Percentiles rank a stretch among this genome's conserved stretches.
These are phyloP conservation scores for Pampusana beccarii DNA, from an alignment of 2,113 vertebrate genomes.

Conservation along the genomic window DNA sequence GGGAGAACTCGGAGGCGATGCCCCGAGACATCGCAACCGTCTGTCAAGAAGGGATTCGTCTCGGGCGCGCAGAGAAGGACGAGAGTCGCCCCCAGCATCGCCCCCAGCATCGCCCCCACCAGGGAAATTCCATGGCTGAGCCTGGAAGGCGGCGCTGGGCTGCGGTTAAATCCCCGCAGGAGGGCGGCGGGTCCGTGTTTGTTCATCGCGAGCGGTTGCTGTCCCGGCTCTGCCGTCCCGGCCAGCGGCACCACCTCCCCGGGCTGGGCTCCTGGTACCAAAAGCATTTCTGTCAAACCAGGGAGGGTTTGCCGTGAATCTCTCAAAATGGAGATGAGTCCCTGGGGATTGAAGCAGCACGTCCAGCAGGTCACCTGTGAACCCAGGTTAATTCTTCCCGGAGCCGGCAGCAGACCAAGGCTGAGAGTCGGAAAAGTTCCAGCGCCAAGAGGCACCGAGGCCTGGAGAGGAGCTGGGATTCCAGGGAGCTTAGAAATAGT, in stretches of 20 bases:
- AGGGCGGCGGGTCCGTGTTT: too few relatives aligned
- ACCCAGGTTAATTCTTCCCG: background rate
- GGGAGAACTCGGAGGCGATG: background rate
- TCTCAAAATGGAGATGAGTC: background rate
- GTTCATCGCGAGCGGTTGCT: fast-evolving
- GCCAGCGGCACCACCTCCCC: background rate
- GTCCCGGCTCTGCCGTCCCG: background rate
- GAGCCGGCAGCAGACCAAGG: background rate
- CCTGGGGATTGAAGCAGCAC: background rate
- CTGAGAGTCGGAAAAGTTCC: background rate
- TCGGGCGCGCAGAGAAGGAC: background rate
- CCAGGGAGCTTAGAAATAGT: background rate
- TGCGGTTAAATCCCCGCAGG: background rate
- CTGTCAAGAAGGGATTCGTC: background rate
- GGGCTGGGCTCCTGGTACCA: too few relatives aligned
- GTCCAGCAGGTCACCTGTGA: background rate
- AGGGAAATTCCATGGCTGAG: background rate
- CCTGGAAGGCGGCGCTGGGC: background rate
- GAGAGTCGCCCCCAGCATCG: background rate
- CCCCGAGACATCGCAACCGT: background rate
- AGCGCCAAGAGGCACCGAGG: background rate
- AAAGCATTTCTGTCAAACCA: background rate
- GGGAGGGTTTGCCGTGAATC: background rate
- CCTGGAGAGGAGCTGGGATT: background rate
- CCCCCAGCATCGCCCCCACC: background rate